Evolutionary conservation across 2,113 vertebrate genomes (phyloP), one percentile per base, ranked within the genome.

Genomic region (Misgurnus mizolepis): DNA sequence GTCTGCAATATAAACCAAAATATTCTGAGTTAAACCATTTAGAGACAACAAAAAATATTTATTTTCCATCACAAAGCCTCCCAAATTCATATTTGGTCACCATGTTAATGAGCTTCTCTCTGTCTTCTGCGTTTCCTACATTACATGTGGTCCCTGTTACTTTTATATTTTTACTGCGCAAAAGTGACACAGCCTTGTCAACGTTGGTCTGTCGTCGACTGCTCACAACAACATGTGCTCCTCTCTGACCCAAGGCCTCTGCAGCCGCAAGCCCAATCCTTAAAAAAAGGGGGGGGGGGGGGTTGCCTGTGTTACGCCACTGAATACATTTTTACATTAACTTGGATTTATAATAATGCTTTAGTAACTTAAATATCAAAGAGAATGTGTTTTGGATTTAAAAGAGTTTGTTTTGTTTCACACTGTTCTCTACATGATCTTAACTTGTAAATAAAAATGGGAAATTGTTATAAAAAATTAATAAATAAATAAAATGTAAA

Each of bases 261-360:
- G 95, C 95, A 0, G 95, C 89, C 39, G 95, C 94, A 0, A 96
- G 86, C 39, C 95, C 95, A 0, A 97, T 98, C 14, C 96, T 97
- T 80, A 27, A 66, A 18, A 72, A 15, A 41, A 11, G n/a, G n/a
- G n/a, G n/a, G n/a, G n/a, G n/a, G n/a, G n/a, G n/a, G 7, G 10
- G 45, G 10, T 10, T 75, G 10, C 10, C 3, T 12, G 60, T 53
- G 18, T 69, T 43, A 49, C n/a, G 15, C 0, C 4, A 14, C 14
- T 78, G 17, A 39, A 56, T 14, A 9, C 34, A 78, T 67, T 2
- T 58, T 67, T 10, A n/a, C 8, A n/a, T 53, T 56, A 5, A n/a
- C 34, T 11, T 69, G 34, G 8, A 34, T 22, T n/a, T 8, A 18
- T 10, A 27, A 55, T 8, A 15, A 39, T 7, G 41, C 34, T 53